Percentiles rank a stretch among this genome's conserved stretches.
phyloP scores from a whole-genome alignment of 2,113 vertebrate genomes.

The Montifringilla adamsi region DNA sequence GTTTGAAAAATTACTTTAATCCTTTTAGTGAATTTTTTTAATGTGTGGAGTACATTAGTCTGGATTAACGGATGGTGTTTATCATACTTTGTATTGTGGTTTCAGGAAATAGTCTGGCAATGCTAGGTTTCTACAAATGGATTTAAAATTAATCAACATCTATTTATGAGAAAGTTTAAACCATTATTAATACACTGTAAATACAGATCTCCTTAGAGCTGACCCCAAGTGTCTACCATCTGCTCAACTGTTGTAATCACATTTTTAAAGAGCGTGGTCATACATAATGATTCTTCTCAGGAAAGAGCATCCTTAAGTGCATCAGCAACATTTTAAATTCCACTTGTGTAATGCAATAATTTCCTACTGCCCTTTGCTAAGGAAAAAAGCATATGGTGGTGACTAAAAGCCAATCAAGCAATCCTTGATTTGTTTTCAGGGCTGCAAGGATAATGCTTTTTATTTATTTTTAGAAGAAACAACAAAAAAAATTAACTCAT shows the following conservation, averaged over 20 bases:
- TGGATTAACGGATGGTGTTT: conserved; percentile 73
- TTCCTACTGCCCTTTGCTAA: conserved; percentile 43
- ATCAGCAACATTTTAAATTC: conserved; percentile 64
- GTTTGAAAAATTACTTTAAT: conserved; percentile 70
- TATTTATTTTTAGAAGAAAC: conserved; percentile 1
- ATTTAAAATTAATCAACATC: conserved; percentile 83
- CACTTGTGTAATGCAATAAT: conserved; percentile 59
- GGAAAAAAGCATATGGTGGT: conserved; percentile 44
- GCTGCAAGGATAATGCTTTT: neutral
- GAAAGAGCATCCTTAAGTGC: conserved; percentile 62
- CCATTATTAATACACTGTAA: conserved; percentile 84
- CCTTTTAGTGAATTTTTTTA: conserved; percentile 68
- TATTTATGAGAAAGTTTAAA: conserved; percentile 84
- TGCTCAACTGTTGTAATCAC: conserved; percentile 72
- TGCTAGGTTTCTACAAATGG: conserved; percentile 75
- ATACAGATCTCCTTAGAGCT: conserved; percentile 73
- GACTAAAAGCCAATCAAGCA: conserved; percentile 8
- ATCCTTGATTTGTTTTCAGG: neutral
- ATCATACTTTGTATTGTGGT: conserved; percentile 73
- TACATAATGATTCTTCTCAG: conserved; percentile 60
- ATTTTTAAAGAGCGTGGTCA: conserved; percentile 73
- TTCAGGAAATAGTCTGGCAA: conserved; percentile 80
- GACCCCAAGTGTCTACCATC: conserved; percentile 70
- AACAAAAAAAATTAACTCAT: neutral
- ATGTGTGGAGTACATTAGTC: conserved; percentile 71